phyloP scores from a whole-genome alignment of 2,797 vertebrate species.

The Epinephelus malabaricus region DNA sequence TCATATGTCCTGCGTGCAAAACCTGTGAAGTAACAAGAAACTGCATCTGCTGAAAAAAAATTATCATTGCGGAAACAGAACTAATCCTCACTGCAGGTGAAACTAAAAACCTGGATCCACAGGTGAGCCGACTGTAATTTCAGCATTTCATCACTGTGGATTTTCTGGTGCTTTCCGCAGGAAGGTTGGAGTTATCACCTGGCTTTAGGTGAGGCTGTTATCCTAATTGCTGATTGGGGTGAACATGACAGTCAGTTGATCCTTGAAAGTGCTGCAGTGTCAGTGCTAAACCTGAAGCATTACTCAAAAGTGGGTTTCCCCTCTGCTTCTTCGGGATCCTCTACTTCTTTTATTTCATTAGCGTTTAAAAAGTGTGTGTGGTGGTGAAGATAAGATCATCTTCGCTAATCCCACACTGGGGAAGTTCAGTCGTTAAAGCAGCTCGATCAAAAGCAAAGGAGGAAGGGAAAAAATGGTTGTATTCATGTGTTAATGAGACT shows the following conservation, averaged over 20 bases:
- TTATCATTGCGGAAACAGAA: not conserved
- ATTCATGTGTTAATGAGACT: not conserved
- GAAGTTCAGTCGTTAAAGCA: too few relatives aligned
- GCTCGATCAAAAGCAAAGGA: too few relatives aligned
- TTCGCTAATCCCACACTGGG: too few relatives aligned
- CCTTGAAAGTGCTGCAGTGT: not conserved
- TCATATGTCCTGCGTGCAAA: not conserved
- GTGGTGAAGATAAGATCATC: too few relatives aligned
- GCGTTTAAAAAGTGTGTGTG: not conserved
- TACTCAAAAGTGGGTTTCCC: slow-evolving; percentile 2
- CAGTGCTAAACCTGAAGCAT: not conserved
- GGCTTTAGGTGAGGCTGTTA: slow-evolving; percentile 8
- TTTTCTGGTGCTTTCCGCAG: slow-evolving; percentile 86
- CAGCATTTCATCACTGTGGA: slow-evolving; percentile 58
- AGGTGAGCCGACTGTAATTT: slow-evolving; percentile 72
- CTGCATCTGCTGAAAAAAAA: not conserved
- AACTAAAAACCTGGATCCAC: slow-evolving; percentile 66
- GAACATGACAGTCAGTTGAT: not conserved
- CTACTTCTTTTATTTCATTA: not conserved
- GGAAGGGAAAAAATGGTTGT: not conserved
- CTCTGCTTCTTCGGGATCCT: not conserved
- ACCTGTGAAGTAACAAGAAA: slow-evolving; percentile 34
- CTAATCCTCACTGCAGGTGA: slow-evolving; percentile 43
- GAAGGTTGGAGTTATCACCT: slow-evolving; percentile 56
- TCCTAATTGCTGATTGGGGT: slow-evolving; percentile 13